Conservation (phyloP, 2,113 vertebrate species). For the Macaca nemestrina region DNA sequence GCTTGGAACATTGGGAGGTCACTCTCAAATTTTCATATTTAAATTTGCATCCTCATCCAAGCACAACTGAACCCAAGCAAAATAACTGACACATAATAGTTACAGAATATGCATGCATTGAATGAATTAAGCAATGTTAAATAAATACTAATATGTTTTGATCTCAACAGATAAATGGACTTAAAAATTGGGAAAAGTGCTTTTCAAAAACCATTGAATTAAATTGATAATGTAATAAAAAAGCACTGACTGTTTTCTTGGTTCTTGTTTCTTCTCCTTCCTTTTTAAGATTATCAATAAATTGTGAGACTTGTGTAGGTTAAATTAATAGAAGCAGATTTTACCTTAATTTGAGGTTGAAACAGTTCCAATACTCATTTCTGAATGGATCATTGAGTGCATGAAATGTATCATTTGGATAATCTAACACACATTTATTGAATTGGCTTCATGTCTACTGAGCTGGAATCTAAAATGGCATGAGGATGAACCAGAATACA, state of each 20-base stretch:
- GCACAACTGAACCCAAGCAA: not conserved
- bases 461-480: not conserved
- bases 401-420: slow-evolving; percentile 6
- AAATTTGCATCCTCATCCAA: not conserved
- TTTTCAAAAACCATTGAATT: slow-evolving; percentile 4
- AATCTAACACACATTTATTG: not conserved
- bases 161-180: not conserved
- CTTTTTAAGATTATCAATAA: not conserved
- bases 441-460: not conserved
- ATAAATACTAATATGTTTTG: not conserved
- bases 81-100: not conserved
- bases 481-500: not conserved
- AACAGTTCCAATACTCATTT: slow-evolving; percentile 30
- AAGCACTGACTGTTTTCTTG: not conserved
- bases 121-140: not conserved
- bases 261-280: not conserved
- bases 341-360: slow-evolving; percentile 40
- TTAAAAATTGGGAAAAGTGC: not conserved
- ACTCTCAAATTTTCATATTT: not conserved
- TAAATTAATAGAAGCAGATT: slow-evolving; percentile 25
- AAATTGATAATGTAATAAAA: not conserved
- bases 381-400: not conserved
- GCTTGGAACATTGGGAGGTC: not conserved
- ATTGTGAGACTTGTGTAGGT: not conserved
- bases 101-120: not conserved